phyloP scores from a whole-genome alignment of 2,113 vertebrate species.

The Hiodon tergisus region DNA sequence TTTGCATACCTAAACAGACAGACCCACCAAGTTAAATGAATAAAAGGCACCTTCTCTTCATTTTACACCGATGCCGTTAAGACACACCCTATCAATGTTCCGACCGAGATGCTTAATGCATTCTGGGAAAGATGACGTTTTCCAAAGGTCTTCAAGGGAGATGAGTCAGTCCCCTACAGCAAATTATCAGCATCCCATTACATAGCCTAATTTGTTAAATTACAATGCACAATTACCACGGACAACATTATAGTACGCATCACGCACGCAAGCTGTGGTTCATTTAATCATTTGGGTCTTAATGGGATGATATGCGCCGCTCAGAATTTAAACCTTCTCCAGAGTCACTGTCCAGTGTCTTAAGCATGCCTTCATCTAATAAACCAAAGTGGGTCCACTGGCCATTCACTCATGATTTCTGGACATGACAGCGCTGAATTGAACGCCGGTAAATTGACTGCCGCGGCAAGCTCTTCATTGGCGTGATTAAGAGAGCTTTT shows the following conservation, averaged over 20 bases:
- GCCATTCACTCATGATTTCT: too few species aligned
- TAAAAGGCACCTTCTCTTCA: not conserved
- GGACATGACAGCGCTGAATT: too few species aligned
- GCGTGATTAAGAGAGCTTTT: too few species aligned
- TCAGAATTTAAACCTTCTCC: too few species aligned
- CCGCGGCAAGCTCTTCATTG: too few species aligned
- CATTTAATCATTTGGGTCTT: not conserved
- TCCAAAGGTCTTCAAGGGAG: not conserved
- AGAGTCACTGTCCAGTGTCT: too few species aligned
- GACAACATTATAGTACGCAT: not conserved
- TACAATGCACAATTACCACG: not conserved
- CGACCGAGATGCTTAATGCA: not conserved
- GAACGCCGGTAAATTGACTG: too few species aligned
- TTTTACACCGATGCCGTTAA: not conserved
- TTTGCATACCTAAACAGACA: constrained; percentile 10
- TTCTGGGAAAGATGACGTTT: not conserved
- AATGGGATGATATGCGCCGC: too few species aligned
- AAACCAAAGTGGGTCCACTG: too few species aligned
- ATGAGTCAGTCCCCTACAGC: not conserved
- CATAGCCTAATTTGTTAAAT: not conserved
- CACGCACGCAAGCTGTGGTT: not conserved
- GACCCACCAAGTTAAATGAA: not conserved
- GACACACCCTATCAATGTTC: too few species aligned
- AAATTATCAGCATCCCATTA: not conserved
- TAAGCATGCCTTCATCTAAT: too few species aligned